Base-by-base conservation (phyloP, 2,888 invertebrate genomes). In the Amiota communis region DNA sequence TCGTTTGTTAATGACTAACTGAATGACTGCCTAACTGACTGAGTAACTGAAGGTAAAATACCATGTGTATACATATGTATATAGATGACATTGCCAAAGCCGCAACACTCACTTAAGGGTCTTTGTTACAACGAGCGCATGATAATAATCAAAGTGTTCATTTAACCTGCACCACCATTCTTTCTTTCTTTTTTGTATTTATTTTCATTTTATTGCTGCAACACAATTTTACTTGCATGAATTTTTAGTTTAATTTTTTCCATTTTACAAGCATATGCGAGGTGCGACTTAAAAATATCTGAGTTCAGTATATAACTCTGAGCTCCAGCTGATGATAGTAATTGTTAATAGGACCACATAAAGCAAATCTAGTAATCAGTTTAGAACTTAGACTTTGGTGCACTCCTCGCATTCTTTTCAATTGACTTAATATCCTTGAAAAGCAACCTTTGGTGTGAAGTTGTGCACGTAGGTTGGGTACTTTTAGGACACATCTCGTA, bases 81-180 rank as follows among this genome's bases (percentile, higher is more conserved):
- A 17, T 9, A 20, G 8, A 76, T 13, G 77, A 76, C 76, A 81
- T 76, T 78, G 77, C 86, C 81, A 72, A 85, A 77, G 74, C 83
- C 84, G 68, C 77, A 80, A 71, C 75, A 81, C 83, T 82, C 83
- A 84, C 76, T 78, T 81, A 77, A 85, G 81, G 80, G 83, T 36
- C 75, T 77, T 76, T 75, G 75, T 81, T 75, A 36, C 36, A 36
- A 36, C 75, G 72, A 56, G 61, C 71, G 78, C 78, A 74, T 77
- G 84, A 86, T 82, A 83, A 83, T 84, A 77, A 86, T 86, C 83
- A 81, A 82, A 77, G 80, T 76, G 81, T 78, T 77, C 80, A 67
- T 67, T 4, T 15, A 17, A 53, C 51, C 67, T 51, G 63, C 46
- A 17, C 36, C 46, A 53, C 59, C 72, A 72, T 69, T 67, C 69